Conservation (phyloP, 2,888 invertebrate genomes). For the Gibbula magus region DNA sequence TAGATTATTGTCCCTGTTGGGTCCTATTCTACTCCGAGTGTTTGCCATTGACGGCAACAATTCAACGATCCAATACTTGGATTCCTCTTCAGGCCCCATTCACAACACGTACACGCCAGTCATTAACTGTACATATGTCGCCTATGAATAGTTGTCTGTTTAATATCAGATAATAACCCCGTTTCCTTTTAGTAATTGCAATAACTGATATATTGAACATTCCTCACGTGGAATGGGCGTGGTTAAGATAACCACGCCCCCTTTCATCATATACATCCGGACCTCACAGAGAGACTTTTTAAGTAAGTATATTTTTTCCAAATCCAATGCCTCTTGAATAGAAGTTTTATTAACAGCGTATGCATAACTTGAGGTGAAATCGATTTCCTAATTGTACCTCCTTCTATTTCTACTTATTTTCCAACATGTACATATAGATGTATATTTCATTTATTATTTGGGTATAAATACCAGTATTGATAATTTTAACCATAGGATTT, state of each 20-base stretch:
- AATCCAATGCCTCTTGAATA: too few relatives aligned
- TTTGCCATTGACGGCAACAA: neutral
- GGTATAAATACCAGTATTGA: too few relatives aligned
- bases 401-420: too few relatives aligned
- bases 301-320: too few relatives aligned
- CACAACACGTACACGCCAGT: neutral
- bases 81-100: neutral
- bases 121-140: conserved; percentile 9
- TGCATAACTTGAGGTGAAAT: too few relatives aligned
- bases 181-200: too few relatives aligned
- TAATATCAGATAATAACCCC: neutral
- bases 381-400: too few relatives aligned
- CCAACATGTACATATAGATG: too few relatives aligned
- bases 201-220: too few relatives aligned
- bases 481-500: too few relatives aligned
- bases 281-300: neutral
- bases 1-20: neutral
- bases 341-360: too few relatives aligned
- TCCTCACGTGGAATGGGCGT: neutral
- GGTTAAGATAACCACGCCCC: neutral
- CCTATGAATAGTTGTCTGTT: neutral
- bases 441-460: too few relatives aligned
- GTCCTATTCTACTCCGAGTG: neutral
- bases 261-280: neutral
- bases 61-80: neutral